A percentile compares a stretch with the other conserved stretches of the same genome.
phyloP scores from a whole-genome alignment of 2,888 invertebrate species.

The Apamea monoglypha region DNA sequence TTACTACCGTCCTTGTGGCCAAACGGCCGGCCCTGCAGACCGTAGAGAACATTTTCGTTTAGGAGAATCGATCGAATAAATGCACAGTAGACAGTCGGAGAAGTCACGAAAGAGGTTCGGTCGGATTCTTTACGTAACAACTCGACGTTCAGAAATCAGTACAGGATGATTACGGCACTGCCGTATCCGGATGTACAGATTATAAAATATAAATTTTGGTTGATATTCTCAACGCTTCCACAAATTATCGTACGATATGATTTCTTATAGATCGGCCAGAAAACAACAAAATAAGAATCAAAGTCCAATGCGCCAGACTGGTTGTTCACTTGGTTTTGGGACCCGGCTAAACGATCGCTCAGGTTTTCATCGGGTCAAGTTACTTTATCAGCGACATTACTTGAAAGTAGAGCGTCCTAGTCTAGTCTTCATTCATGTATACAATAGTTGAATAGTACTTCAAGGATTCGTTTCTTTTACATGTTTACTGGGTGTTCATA shows the following conservation, averaged over 20 bases:
- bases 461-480: background rate
- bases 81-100: conserved; percentile 73
- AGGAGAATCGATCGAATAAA: conserved; percentile 76
- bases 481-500: background rate
- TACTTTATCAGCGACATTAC: background rate
- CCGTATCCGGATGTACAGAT: conserved; percentile 61
- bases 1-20: conserved; percentile 88
- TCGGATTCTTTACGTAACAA: conserved; percentile 83
- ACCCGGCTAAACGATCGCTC: background rate
- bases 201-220: conserved; percentile 18
- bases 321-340: background rate
- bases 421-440: background rate
- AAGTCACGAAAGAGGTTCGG: conserved; percentile 74
- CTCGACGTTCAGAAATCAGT: conserved; percentile 67
- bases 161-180: conserved; percentile 63
- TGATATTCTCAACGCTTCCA: conserved; percentile 27
- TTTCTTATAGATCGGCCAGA: background rate
- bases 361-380: background rate
- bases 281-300: background rate
- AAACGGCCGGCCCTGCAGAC: conserved; percentile 88
- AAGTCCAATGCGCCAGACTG: background rate
- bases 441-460: background rate
- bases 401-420: background rate
- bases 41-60: conserved; percentile 88
- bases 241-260: background rate